These are phyloP conservation scores for Erebia aethiops DNA, from an alignment of 2,888 invertebrate genomes.

Conservation along the genomic window DNA sequence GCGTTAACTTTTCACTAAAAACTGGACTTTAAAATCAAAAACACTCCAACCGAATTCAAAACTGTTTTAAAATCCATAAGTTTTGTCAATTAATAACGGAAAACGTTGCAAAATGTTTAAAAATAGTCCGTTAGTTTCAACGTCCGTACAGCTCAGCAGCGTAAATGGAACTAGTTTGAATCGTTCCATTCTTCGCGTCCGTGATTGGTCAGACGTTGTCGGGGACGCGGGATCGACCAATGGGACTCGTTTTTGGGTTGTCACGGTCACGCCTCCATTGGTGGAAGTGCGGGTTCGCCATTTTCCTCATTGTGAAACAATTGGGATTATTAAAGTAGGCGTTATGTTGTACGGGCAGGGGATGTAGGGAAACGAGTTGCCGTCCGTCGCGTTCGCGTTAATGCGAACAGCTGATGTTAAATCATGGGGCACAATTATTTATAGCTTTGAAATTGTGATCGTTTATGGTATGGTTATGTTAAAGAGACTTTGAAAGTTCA, in stretches of 20 bases:
- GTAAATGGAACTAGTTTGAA: slow-evolving; percentile 80
- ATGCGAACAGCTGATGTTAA: slow-evolving; percentile 64
- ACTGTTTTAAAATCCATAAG: background rate
- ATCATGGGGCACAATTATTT: slow-evolving; percentile 49
- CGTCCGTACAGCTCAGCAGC: slow-evolving; percentile 62
- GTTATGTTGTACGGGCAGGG: slow-evolving; percentile 51
- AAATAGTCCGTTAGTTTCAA: slow-evolving; percentile 45
- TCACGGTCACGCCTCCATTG: slow-evolving; percentile 75
- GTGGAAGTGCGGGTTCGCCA: slow-evolving; percentile 69
- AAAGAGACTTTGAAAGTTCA: background rate
- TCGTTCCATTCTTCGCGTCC: slow-evolving; percentile 62
- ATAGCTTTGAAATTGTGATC: background rate
- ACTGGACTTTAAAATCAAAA: slow-evolving; percentile 33
- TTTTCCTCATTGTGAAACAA: slow-evolving; percentile 77
- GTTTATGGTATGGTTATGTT: background rate
- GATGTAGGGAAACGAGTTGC: slow-evolving; percentile 59
- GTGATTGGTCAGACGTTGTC: slow-evolving; percentile 64
- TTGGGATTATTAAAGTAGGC: slow-evolving; percentile 74
- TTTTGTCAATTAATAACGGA: slow-evolving; percentile 20
- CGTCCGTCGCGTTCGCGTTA: slow-evolving; percentile 54
- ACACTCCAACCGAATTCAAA: slow-evolving; percentile 25
- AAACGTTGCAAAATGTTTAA: slow-evolving; percentile 43
- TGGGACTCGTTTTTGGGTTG: slow-evolving; percentile 47
- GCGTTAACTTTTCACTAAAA: slow-evolving; percentile 17
- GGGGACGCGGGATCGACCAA: slow-evolving; percentile 61